These are phyloP conservation scores for Harpalus rufipes DNA, from an alignment of 2,888 invertebrate genomes.

Conservation along the genomic window DNA sequence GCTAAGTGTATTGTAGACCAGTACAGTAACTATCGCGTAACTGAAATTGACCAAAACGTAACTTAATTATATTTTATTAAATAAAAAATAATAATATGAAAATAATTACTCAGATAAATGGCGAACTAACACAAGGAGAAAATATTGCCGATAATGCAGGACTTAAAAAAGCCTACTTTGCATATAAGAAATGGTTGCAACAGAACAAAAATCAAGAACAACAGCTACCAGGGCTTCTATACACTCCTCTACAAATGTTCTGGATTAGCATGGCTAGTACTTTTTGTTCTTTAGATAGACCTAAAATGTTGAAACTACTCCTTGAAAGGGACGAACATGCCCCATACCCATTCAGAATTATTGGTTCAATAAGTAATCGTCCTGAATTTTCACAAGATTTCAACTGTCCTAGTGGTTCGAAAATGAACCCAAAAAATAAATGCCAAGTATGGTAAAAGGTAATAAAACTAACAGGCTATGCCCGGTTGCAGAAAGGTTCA, in stretches of 20 bases:
- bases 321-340: constrained; percentile 89
- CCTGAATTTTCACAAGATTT: constrained; percentile 82
- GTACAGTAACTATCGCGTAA: constrained; percentile 93
- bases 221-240: constrained; percentile 72
- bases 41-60: constrained; percentile 79
- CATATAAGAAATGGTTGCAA: constrained; percentile 87
- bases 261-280: constrained; percentile 89
- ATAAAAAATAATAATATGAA: background rate
- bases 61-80: background rate
- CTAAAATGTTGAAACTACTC: constrained; percentile 83
- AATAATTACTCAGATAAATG: constrained; percentile 86
- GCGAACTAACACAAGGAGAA: constrained; percentile 95
- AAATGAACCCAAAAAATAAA: constrained; percentile 82
- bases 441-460: constrained; percentile 84
- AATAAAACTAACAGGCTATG: no score
- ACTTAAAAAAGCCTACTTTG: constrained; percentile 91
- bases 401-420: constrained; percentile 80
- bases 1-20: constrained; percentile 87
- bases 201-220: background rate
- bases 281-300: constrained; percentile 91
- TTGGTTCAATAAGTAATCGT: constrained; percentile 82
- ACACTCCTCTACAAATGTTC: constrained; percentile 44
- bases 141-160: constrained; percentile 98
- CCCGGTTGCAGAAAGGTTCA: no score
- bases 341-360: constrained; percentile 82